Evolutionary conservation across 2,113 vertebrate species (phyloP).

Genomic region (Chloropsis hardwickii): DNA sequence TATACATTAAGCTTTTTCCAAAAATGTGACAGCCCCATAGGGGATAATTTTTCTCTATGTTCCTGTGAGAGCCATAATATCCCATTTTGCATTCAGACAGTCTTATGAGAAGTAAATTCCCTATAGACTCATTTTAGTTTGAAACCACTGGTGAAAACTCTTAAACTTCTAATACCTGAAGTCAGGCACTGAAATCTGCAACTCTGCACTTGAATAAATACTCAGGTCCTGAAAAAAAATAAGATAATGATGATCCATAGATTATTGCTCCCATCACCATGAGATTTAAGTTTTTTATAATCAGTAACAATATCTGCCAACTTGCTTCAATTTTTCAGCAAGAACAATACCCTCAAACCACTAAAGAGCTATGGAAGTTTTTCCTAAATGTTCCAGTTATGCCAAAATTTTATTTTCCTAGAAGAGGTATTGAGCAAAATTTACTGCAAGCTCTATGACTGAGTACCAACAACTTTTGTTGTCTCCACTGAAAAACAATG

Average conservation of each 20-base stretch:
- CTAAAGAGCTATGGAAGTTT: background rate
- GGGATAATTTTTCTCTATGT: background rate
- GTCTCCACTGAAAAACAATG: background rate
- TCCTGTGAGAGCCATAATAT: constrained; percentile 22
- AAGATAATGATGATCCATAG: background rate
- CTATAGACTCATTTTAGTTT: constrained; percentile 4
- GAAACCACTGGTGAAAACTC: constrained; percentile 3
- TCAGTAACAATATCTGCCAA: background rate
- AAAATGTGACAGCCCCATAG: constrained; percentile 18
- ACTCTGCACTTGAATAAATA: background rate
- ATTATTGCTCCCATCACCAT: background rate
- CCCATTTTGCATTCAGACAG: constrained; percentile 11
- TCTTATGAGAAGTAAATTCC: constrained; percentile 28
- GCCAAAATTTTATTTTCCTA: background rate
- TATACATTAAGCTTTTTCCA: background rate
- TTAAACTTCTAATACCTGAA: background rate
- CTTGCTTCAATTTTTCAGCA: background rate
- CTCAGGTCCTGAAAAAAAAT: background rate
- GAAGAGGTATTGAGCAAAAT: background rate
- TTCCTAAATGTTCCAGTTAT: background rate
- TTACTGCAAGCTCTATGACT: background rate
- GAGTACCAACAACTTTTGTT: background rate
- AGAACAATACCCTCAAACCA: background rate
- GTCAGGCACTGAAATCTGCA: background rate
- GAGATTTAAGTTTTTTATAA: background rate